Evolutionary conservation across 1,140 invertebrate species (phyloP), one percentile per base, ranked within the genome.

Genomic region (Ceratina calcarata): DNA sequence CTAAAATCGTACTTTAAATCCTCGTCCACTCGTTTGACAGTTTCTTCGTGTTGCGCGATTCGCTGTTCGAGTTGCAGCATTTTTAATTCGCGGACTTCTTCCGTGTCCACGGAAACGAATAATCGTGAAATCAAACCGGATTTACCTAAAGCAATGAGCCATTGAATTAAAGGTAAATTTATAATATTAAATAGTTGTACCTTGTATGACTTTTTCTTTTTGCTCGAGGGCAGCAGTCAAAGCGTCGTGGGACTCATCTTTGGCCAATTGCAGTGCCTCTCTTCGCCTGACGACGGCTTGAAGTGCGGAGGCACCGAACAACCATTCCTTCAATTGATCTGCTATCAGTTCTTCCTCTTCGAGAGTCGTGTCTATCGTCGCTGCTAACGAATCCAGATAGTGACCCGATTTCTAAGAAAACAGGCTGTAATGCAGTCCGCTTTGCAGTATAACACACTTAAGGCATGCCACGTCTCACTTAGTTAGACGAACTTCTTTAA

Each of bases 291-390:
- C 96, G 32, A 97, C 94, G 83, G 95, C 94, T 91, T 97, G 95
- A 53, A 97, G 89, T 0, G 96, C 95, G 66, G 94, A 95, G 15
- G 96, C 95, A 90, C 95, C 97, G 86, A 96, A 96, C 71, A 96
- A 91, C 91, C 97, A 98, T 91, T 97, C 97, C 91, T 97, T 97
- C 67, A 98, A 92, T 91, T 97, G 97, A 92, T 98, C 97, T 0
- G 96, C 95, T 78, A 97, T 94, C 83, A 97, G 94, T 88, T 97
- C 97, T 91, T 97, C 97, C 86, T 97, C 96, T 90, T 97, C 97
- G 22, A 97, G 91, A 53, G 95, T 94, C 2, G 95, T 94, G 90
- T 97, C 96, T 90, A 97, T 96, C 66, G 95, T 94, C 51, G 96
- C 95, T 55, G 96, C 95, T 91, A 96, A 95, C 73, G 96, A 97